phyloP scores from a whole-genome alignment of 2,888 invertebrate species.

The Chirona hameri region DNA sequence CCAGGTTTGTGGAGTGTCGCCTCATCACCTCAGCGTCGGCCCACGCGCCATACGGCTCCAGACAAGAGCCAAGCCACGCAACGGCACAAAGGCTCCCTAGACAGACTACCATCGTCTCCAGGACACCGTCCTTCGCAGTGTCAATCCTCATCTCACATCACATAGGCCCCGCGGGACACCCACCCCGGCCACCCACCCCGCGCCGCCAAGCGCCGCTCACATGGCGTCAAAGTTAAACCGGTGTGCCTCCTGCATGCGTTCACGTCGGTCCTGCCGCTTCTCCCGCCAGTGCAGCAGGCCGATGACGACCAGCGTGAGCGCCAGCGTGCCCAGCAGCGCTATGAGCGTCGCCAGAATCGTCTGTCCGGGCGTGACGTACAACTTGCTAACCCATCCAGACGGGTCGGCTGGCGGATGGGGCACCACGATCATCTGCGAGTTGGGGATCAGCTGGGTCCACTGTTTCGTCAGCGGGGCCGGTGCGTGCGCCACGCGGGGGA shows the following conservation, averaged over 20 bases:
- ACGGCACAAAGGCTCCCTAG: constrained; percentile 52
- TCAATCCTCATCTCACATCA: no score
- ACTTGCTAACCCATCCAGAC: constrained; percentile 77
- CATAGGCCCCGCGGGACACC: no score
- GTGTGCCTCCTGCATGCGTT: constrained; percentile 73
- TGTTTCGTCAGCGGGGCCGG: constrained; percentile 50
- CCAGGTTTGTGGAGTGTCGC: neutral
- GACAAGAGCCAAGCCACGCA: no score
- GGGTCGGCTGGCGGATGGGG: constrained; percentile 76
- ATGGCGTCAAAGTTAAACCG: constrained; percentile 83
- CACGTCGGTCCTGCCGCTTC: constrained; percentile 72
- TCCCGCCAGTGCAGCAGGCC: constrained; percentile 86
- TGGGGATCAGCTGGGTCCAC: constrained; percentile 93
- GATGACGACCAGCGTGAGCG: constrained; percentile 78
- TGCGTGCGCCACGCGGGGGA: constrained; percentile 42
- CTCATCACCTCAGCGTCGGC: neutral
- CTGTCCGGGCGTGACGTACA: constrained; percentile 93
- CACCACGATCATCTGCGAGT: constrained; percentile 94
- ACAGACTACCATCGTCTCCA: no score
- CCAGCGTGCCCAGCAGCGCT: constrained; percentile 79
- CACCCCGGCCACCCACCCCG: no score
- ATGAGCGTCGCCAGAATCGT: constrained; percentile 86
- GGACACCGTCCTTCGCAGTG: no score
- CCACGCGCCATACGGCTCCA: neutral
- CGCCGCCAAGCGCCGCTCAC: constrained; percentile 48